Percentiles rank a stretch among this genome's conserved stretches.
Evolutionary conservation across 2,113 vertebrate genomes (phyloP).

Genomic region (Philantomba maxwellii): DNA sequence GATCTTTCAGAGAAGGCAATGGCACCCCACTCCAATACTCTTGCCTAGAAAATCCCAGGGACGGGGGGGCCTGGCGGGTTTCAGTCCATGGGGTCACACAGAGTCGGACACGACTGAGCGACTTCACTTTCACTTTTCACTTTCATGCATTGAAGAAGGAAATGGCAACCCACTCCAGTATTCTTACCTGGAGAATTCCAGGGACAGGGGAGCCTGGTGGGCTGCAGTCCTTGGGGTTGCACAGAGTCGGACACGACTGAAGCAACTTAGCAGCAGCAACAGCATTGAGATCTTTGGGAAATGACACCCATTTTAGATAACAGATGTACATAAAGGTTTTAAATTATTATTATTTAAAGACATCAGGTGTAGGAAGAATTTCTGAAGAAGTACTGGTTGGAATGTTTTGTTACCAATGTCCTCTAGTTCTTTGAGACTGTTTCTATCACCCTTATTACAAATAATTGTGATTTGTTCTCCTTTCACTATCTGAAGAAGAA

Average conservation of each 20-base stretch:
- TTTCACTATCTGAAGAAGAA: not conserved
- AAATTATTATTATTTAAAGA: not conserved
- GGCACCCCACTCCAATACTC: too few relatives aligned
- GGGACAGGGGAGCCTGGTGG: too few relatives aligned
- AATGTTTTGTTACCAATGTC: not conserved
- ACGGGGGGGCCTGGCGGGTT: too few relatives aligned
- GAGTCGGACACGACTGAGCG: too few relatives aligned
- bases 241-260: not conserved
- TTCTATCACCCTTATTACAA: not conserved
- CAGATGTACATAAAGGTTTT: not conserved
- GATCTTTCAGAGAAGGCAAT: not conserved
- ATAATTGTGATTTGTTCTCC: not conserved
- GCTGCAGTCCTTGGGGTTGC: too few relatives aligned
- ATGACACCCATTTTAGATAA: not conserved
- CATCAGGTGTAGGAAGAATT: not conserved
- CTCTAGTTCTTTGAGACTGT: not conserved
- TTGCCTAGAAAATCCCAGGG: too few relatives aligned
- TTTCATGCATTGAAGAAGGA: too few relatives aligned
- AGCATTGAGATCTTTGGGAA: constrained; percentile 3
- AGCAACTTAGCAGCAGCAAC: not conserved
- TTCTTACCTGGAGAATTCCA: too few relatives aligned
- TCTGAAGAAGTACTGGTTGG: not conserved
- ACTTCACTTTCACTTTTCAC: too few relatives aligned
- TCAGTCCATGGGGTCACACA: too few relatives aligned
- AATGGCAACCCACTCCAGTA: too few relatives aligned